These are phyloP conservation scores for Intellagama lesueurii DNA, from an alignment of 2,797 vertebrate species.

Conservation along the genomic window DNA sequence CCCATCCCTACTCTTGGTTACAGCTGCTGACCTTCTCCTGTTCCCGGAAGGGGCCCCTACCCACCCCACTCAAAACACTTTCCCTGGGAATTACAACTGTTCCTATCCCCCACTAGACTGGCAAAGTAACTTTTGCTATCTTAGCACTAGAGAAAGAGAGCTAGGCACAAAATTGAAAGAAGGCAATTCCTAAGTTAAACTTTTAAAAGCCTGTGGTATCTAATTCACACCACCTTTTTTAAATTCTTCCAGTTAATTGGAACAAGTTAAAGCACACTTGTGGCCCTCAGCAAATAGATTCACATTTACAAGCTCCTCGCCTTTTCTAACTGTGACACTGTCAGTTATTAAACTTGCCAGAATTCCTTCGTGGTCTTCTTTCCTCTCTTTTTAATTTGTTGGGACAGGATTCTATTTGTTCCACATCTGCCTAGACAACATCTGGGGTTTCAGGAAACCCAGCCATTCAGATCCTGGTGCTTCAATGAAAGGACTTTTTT, in stretches of 20 bases:
- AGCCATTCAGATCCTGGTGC: constrained; percentile 82
- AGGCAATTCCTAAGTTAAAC: not conserved
- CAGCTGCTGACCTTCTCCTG: too few species aligned
- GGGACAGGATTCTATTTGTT: constrained; percentile 85
- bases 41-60: too few species aligned
- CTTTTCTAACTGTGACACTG: constrained; percentile 48
- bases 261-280: constrained; percentile 48
- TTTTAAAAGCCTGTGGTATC: constrained; percentile 31
- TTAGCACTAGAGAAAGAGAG: not conserved
- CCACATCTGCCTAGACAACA: constrained; percentile 86
- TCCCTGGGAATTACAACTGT: too few species aligned
- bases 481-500: constrained; percentile 78
- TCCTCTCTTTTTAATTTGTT: constrained; percentile 71
- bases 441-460: constrained; percentile 90
- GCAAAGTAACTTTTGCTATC: not conserved
- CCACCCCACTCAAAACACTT: too few species aligned
- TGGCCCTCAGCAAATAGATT: constrained; percentile 27
- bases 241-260: constrained; percentile 18
- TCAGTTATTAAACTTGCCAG: constrained; percentile 51
- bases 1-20: too few species aligned
- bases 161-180: constrained; percentile 40
- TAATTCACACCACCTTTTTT: constrained; percentile 42
- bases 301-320: constrained; percentile 49
- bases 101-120: not conserved
- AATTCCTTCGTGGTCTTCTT: constrained; percentile 60